These are phyloP conservation scores for Watsonalla binaria DNA, from an alignment of 2,888 invertebrate genomes.

Conservation along the genomic window DNA sequence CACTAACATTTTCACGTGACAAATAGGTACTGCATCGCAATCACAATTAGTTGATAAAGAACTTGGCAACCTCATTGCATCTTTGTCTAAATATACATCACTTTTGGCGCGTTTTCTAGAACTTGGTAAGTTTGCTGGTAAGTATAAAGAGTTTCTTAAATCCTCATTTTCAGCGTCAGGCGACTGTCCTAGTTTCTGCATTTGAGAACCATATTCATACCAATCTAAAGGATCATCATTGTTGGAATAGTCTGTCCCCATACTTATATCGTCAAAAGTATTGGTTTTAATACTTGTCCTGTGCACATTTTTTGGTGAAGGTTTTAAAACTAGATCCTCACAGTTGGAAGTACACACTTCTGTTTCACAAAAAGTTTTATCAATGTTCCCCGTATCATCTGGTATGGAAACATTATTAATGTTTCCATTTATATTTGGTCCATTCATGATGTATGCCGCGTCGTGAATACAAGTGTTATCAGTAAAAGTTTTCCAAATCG, in stretches of 20 bases:
- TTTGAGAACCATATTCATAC: slow-evolving; percentile 22
- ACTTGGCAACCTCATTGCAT: slow-evolving; percentile 7
- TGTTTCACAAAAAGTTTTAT: slow-evolving; percentile 16
- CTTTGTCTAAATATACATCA: slow-evolving; percentile 9
- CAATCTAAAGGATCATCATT: slow-evolving; percentile 24
- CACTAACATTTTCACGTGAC: slow-evolving; percentile 69
- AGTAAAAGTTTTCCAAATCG: slow-evolving; percentile 36
- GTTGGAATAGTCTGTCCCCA: slow-evolving; percentile 17
- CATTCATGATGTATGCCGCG: slow-evolving; percentile 45
- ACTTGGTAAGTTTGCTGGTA: slow-evolving; percentile 22
- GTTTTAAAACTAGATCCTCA: slow-evolving; percentile 34
- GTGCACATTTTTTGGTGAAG: slow-evolving; percentile 22
- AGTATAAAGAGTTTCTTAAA: slow-evolving; percentile 30
- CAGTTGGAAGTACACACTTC: slow-evolving; percentile 16
- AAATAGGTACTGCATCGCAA: slow-evolving; percentile 61
- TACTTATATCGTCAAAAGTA: slow-evolving; percentile 26
- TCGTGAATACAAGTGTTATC: slow-evolving; percentile 24
- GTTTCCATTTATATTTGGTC: slow-evolving; percentile 14
- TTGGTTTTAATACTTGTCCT: slow-evolving; percentile 23
- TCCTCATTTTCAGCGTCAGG: slow-evolving; percentile 17
- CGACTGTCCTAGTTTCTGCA: slow-evolving; percentile 11
- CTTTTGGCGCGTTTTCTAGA: slow-evolving; percentile 14
- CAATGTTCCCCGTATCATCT: slow-evolving; percentile 2
- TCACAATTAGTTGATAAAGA: slow-evolving; percentile 34
- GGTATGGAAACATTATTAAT: slow-evolving; percentile 7